phyloP scores from a whole-genome alignment of 2,113 vertebrate species.

The Halichoerus grypus region DNA sequence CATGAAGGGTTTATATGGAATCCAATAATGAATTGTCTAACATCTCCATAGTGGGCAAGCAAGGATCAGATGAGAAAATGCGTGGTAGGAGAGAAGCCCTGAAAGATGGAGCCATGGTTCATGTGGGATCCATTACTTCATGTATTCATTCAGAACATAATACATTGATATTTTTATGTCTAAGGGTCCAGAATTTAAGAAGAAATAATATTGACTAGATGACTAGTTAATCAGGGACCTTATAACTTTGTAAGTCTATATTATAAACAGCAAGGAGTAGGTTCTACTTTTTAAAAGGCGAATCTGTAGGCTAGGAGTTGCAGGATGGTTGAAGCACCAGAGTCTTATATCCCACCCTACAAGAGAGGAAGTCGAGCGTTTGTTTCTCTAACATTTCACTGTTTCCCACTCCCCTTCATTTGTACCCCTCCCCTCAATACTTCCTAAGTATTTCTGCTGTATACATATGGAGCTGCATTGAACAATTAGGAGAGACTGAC shows the following conservation, averaged over 20 bases:
- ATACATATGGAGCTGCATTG: conserved; percentile 75
- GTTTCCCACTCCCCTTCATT: background rate
- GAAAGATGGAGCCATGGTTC: background rate
- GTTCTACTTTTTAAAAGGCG: background rate
- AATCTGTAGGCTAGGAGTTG: background rate
- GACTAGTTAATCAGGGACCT: background rate
- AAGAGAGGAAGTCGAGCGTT: conserved; percentile 76
- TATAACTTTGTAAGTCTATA: background rate
- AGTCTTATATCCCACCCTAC: conserved; percentile 52
- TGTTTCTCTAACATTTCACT: conserved; percentile 53
- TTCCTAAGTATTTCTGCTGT: conserved; percentile 69
- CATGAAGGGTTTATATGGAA: background rate
- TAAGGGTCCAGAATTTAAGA: background rate
- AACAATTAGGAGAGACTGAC: conserved; percentile 83
- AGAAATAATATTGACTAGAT: background rate
- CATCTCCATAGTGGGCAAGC: background rate
- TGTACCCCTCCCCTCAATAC: background rate
- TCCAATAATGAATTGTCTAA: background rate
- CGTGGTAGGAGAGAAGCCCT: background rate
- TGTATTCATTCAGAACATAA: background rate
- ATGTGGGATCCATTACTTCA: background rate
- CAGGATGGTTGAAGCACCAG: background rate
- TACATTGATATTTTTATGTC: background rate
- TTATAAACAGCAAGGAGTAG: conserved; percentile 9
- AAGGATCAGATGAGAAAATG: background rate